Conservation (phyloP, 2,797 vertebrate genomes). For the Mus caroli region DNA sequence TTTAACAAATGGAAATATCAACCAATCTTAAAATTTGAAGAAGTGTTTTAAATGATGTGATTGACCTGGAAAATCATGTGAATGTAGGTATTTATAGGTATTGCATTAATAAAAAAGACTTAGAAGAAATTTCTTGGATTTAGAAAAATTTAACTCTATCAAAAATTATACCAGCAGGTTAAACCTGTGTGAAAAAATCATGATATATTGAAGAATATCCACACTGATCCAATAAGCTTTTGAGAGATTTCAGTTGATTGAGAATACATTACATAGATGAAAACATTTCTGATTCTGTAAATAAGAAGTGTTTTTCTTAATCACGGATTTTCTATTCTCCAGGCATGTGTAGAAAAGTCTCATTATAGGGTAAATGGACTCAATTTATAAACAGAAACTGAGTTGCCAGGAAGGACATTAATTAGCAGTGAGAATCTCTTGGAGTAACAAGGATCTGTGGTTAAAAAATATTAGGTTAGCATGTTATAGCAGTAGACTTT, state of each 20-base stretch:
- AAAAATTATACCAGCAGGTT: not conserved
- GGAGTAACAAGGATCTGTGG: not conserved
- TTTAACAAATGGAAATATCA: not conserved
- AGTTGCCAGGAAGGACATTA: not conserved
- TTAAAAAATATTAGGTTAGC: not conserved
- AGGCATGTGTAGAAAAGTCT: not conserved
- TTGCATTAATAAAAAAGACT: not conserved
- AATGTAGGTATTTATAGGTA: not conserved
- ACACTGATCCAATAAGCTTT: not conserved
- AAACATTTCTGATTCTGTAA: not conserved
- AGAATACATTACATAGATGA: not conserved
- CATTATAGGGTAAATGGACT: not conserved
- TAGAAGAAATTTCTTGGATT: not conserved
- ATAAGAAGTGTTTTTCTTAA: not conserved
- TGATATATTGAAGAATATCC: not conserved
- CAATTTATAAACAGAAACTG: not conserved
- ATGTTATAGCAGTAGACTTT: not conserved
- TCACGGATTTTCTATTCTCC: not conserved
- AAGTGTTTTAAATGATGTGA: not conserved
- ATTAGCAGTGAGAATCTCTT: not conserved
- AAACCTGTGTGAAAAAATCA: not conserved
- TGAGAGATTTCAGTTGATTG: not conserved
- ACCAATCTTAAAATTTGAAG: not conserved
- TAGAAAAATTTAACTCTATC: not conserved
- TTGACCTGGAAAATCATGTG: not conserved